Conservation (phyloP, 2,888 invertebrate species). For the Acheta domesticus region DNA sequence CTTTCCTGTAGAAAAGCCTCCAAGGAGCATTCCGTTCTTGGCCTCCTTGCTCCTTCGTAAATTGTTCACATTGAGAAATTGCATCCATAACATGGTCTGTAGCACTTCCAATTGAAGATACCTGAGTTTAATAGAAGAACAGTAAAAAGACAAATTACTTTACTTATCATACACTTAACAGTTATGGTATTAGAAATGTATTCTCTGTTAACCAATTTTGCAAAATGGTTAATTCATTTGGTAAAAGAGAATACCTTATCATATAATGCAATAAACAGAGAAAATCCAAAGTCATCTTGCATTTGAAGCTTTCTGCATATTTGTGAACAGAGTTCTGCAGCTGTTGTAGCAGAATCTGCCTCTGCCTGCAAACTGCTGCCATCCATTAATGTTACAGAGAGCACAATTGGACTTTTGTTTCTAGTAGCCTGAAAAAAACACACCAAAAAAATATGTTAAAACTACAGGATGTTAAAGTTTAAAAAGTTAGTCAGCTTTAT, state of each 20-base stretch:
- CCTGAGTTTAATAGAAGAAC: constrained; percentile 45
- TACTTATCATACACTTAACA: neutral
- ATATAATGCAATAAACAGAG: constrained; percentile 82
- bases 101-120: constrained; percentile 82
- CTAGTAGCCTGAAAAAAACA: constrained; percentile 49
- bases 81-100: constrained; percentile 94
- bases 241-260: constrained; percentile 64
- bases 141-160: neutral
- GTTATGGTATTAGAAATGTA: neutral
- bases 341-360: constrained; percentile 88
- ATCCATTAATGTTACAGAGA: constrained; percentile 87
- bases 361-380: constrained; percentile 75
- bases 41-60: constrained; percentile 83
- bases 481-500: too few relatives aligned
- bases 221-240: too few relatives aligned
- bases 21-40: constrained; percentile 83
- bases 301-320: constrained; percentile 73
- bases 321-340: constrained; percentile 79
- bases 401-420: constrained; percentile 32
- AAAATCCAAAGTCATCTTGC: constrained; percentile 84
- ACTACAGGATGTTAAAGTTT: too few relatives aligned
- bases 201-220: neutral
- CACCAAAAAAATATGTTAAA: too few relatives aligned
- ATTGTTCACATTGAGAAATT: constrained; percentile 93
- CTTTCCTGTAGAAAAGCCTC: constrained; percentile 82